Conservation (phyloP, 2,797 vertebrate species). For the Gymnopithys bicolor region DNA sequence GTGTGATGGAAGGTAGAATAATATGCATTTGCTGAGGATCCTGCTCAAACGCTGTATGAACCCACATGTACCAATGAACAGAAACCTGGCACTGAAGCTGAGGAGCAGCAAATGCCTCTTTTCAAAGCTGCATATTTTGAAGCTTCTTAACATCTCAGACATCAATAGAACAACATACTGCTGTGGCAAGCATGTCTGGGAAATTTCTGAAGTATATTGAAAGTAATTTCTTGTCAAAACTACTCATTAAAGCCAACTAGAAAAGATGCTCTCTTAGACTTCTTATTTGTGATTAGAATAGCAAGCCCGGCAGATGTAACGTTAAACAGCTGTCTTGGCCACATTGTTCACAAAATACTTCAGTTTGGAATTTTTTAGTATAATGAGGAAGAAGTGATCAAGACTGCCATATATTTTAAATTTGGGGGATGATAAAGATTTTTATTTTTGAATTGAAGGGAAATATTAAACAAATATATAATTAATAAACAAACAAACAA, state of each 20-base stretch:
- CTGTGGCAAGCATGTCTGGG: background rate
- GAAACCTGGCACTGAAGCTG: background rate
- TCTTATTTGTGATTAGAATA: background rate
- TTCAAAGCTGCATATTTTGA: background rate
- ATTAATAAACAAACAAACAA: too few species aligned
- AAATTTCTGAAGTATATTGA: background rate
- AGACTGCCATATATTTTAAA: too few species aligned
- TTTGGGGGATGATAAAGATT: too few species aligned
- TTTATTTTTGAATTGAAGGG: too few species aligned
- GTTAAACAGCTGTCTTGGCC: background rate
- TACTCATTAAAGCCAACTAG: background rate
- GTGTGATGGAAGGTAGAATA: background rate
- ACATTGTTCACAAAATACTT: background rate
- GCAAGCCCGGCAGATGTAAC: background rate
- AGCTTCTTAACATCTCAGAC: background rate
- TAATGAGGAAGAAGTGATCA: background rate
- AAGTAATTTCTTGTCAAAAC: background rate
- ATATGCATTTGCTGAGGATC: background rate
- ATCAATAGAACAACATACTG: background rate
- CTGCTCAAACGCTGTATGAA: background rate
- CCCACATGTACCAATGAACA: background rate
- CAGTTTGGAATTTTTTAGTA: background rate
- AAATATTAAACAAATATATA: too few species aligned
- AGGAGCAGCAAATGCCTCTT: background rate
- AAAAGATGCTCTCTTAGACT: background rate